Evolutionary conservation across 2,113 vertebrate species (phyloP), one percentile per base, ranked within the genome.

Genomic region (Anseranas semipalmata): DNA sequence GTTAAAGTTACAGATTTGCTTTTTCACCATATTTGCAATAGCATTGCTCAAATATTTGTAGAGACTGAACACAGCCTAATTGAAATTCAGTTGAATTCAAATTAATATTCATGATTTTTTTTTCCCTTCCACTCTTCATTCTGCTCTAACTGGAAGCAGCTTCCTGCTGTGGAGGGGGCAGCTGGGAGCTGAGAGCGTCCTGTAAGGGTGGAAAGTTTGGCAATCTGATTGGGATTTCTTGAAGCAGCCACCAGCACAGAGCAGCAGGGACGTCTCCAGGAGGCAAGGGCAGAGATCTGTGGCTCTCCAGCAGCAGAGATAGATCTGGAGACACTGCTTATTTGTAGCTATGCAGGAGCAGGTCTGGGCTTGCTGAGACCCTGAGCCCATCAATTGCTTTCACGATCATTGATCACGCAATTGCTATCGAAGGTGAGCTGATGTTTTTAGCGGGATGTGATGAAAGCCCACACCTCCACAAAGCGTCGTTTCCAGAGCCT

Each of bases 41-140:
- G 90, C 33, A 3, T 80, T 93, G 92, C 93, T 96, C 96, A 97
- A 96, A 97, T 96, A 97, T 96, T 97, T 97, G 96, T 92, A 90
- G 83, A 96, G 94, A 65, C 43, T 21, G 30, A 89, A 81, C 32
- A 8, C 21, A 4, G 73, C 56, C 80, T 97, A 95, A 97, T 93
- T 97, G 96, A 96, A 96, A 97, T 95, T 96, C 96, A 78, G 75
- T 72, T 53, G 11, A 81, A 89, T 92, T 78, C 83, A 56, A 86
- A 96, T 97, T 94, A 96, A 96, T 96, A 96, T 96, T 97, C 76
- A 96, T 96, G 79, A 14, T 22, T 65, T 50, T 53, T 65, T 46
- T 63, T 17, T n/a, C 20, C 66, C 32, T 85, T 91, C 78, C 46
- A 65, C 96, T 94, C 85, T 84, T 92, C 85, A n/a, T 70, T 88